Evolutionary conservation across 2,797 vertebrate genomes (phyloP).

Genomic region (Hippoglossus hippoglossus): DNA sequence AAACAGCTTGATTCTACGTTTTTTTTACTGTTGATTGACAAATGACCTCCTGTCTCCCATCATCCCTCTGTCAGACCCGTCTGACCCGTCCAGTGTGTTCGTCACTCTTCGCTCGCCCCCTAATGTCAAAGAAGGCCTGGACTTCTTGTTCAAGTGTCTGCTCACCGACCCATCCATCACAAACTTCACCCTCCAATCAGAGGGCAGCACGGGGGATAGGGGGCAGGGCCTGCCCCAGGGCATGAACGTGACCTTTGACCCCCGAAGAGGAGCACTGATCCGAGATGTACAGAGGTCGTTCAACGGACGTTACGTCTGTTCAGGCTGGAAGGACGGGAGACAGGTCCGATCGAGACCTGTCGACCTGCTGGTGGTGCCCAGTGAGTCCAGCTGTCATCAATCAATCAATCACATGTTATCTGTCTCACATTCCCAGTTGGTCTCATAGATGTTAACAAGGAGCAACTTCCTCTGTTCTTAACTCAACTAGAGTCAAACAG

Average conservation of each 20-base stretch:
- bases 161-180: conserved; percentile 83
- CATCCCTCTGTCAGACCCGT: conserved; percentile 39
- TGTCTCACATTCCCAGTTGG: not conserved
- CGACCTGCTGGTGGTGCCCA: conserved; percentile 72
- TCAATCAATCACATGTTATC: not conserved
- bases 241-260: conserved; percentile 82
- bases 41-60: conserved; percentile 17
- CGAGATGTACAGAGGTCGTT: conserved; percentile 67
- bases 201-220: rapidly evolving
- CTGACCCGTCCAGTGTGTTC: conserved; percentile 52
- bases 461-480: too few relatives aligned
- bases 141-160: conserved; percentile 85
- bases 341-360: conserved; percentile 61
- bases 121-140: conserved; percentile 57
- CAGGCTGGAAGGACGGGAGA: conserved; percentile 55
- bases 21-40: not conserved
- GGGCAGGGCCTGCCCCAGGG: conserved; percentile 36
- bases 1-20: not conserved
- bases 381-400: conserved; percentile 73
- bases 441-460: not conserved
- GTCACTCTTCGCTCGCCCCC: rapidly evolving
- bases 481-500: too few relatives aligned
- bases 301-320: conserved; percentile 80
- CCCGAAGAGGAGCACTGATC: conserved; percentile 82
- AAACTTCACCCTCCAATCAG: conserved; percentile 71